These are phyloP conservation scores for Pararge aegeria DNA, from an alignment of 1,140 invertebrate genomes.

Conservation along the genomic window DNA sequence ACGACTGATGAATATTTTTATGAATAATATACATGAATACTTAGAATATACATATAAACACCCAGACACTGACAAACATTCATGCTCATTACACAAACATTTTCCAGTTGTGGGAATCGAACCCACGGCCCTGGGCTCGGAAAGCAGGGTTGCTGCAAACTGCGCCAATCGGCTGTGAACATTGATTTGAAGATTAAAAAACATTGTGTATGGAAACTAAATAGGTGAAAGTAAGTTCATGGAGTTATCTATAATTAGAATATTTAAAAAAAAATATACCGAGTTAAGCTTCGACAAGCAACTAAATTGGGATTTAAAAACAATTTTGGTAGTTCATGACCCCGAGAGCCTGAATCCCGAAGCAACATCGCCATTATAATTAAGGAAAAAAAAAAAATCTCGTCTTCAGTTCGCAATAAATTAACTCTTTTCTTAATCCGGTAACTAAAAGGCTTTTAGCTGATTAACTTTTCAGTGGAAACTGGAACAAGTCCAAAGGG, in stretches of 20 bases:
- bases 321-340: slow-evolving; percentile 6
- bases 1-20: too few relatives aligned
- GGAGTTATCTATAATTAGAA: too few relatives aligned
- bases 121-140: too few relatives aligned
- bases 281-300: slow-evolving; percentile 2
- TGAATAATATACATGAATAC: too few relatives aligned
- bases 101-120: too few relatives aligned
- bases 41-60: too few relatives aligned
- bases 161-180: too few relatives aligned
- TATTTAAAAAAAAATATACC: too few relatives aligned
- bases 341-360: slow-evolving; percentile 9
- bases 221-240: background rate
- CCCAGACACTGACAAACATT: too few relatives aligned
- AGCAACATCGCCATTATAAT: slow-evolving; percentile 34
- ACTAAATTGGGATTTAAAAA: slow-evolving; percentile 22
- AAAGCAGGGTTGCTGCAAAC: too few relatives aligned
- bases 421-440: slow-evolving; percentile 65
- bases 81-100: too few relatives aligned
- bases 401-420: slow-evolving; percentile 54
- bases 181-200: too few relatives aligned
- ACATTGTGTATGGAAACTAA: background rate
- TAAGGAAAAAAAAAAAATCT: slow-evolving; percentile 43
- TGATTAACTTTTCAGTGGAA: slow-evolving; percentile 69
- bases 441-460: slow-evolving; percentile 63
- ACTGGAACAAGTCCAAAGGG: slow-evolving; percentile 55